A percentile compares a stretch with the other conserved stretches of the same genome.
These are phyloP conservation scores for Choristoneura fumiferana DNA, from an alignment of 1,140 invertebrate species.

Conservation along the genomic window DNA sequence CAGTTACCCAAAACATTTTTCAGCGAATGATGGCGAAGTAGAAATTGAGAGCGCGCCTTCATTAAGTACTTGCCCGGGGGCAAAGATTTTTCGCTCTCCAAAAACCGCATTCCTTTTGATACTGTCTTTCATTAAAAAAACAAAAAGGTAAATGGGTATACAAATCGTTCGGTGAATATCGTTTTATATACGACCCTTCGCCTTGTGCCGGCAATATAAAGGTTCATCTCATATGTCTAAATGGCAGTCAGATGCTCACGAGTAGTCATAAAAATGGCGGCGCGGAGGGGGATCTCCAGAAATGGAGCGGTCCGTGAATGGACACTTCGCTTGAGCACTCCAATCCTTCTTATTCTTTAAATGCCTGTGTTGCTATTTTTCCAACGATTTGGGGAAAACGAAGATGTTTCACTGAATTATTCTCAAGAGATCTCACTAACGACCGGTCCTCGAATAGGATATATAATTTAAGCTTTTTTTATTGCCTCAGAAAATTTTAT, in stretches of 20 bases:
- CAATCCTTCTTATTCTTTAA: background rate
- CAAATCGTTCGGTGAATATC: background rate
- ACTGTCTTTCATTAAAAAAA: background rate
- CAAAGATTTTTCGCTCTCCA: background rate
- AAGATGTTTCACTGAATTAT: constrained; percentile 7
- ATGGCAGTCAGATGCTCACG: constrained; percentile 4
- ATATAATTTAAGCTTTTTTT: no score
- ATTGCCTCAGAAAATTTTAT: no score
- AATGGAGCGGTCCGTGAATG: constrained; percentile 1
- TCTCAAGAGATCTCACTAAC: background rate
- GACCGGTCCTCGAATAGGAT: no score
- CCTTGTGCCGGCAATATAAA: background rate
- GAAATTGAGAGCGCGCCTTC: constrained; percentile 4
- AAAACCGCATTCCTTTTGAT: background rate
- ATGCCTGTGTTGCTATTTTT: constrained; percentile 14
- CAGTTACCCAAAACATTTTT: background rate
- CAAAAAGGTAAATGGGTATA: background rate
- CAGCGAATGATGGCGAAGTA: background rate
- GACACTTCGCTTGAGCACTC: constrained; percentile 15
- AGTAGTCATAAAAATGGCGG: background rate
- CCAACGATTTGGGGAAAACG: background rate
- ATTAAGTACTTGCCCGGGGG: background rate
- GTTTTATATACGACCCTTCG: constrained; percentile 13
- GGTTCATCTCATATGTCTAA: constrained; percentile 7
- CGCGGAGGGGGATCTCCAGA: background rate